Conservation (phyloP, 2,797 vertebrate species). For the Acanthopagrus latus region DNA sequence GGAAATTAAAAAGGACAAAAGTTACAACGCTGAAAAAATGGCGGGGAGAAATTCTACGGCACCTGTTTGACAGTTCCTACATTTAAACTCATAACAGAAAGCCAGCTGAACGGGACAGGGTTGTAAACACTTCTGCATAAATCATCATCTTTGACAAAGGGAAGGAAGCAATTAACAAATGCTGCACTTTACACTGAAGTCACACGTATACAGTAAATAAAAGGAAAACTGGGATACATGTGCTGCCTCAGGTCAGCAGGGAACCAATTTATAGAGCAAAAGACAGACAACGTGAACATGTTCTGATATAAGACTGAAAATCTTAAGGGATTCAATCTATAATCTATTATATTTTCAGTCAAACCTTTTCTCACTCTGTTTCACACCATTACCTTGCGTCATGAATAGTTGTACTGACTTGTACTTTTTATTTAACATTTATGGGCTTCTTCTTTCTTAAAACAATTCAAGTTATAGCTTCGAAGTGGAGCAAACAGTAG, state of each 20-base stretch:
- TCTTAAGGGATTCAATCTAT: not conserved
- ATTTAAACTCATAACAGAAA: conserved; percentile 4
- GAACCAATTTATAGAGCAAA: not conserved
- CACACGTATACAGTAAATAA: not conserved
- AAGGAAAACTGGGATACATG: not conserved
- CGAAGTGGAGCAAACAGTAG: conserved; percentile 1
- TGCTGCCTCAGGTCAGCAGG: not conserved
- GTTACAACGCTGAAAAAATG: conserved; percentile 36
- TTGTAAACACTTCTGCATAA: not conserved
- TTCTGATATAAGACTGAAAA: not conserved
- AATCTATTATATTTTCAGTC: not conserved
- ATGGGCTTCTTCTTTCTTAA: not conserved
- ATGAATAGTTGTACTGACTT: not conserved
- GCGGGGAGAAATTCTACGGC: conserved; percentile 31
- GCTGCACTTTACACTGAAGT: not conserved
- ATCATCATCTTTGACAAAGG: not conserved
- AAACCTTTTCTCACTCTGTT: not conserved
- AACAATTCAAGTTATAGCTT: not conserved
- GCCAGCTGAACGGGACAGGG: conserved; percentile 8
- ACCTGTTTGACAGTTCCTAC: conserved; percentile 17
- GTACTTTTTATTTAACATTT: not conserved
- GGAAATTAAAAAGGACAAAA: conserved; percentile 11
- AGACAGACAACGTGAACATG: not conserved
- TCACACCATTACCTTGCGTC: not conserved
- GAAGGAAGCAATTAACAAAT: not conserved